Percentiles rank a stretch among this genome's conserved stretches.
Conservation (phyloP, 2,888 invertebrate genomes). For the Adelphocoris suturalis region DNA sequence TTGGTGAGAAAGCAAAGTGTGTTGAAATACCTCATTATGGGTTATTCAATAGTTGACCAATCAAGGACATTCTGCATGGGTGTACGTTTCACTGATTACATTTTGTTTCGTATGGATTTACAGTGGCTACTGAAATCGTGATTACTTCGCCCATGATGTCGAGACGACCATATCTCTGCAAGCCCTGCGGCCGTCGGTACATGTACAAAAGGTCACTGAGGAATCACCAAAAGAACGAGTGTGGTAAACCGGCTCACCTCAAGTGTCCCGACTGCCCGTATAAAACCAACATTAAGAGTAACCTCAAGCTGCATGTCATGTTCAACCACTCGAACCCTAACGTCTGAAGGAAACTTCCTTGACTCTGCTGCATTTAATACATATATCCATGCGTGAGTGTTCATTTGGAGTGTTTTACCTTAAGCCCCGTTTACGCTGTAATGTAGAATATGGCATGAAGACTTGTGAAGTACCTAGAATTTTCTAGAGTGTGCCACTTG, state of each 20-base stretch:
- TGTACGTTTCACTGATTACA: neutral
- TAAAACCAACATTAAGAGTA: slow-evolving; percentile 72
- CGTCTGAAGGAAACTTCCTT: neutral
- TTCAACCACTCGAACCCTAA: neutral
- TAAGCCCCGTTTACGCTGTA: too few relatives aligned
- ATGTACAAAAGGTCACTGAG: slow-evolving; percentile 71
- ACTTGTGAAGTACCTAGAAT: too few relatives aligned
- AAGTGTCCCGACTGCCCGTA: slow-evolving; percentile 73
- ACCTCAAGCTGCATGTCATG: slow-evolving; percentile 71
- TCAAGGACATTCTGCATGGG: too few relatives aligned
- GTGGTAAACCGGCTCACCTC: slow-evolving; percentile 75
- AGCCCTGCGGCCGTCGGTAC: slow-evolving; percentile 71
- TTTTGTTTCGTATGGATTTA: neutral
- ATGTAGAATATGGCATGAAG: too few relatives aligned
- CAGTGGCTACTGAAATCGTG: slow-evolving; percentile 17
- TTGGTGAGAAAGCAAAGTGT: too few relatives aligned
- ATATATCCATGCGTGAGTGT: too few relatives aligned
- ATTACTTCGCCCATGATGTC: neutral
- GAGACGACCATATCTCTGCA: slow-evolving; percentile 56
- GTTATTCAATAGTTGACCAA: too few relatives aligned
- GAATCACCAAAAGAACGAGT: slow-evolving; percentile 75
- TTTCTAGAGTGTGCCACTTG: too few relatives aligned
- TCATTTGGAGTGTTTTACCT: too few relatives aligned
- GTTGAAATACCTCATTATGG: too few relatives aligned
- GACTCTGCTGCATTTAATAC: too few relatives aligned